Base-by-base conservation (phyloP, 2,113 vertebrate genomes). In the Brachirus orientalis region DNA sequence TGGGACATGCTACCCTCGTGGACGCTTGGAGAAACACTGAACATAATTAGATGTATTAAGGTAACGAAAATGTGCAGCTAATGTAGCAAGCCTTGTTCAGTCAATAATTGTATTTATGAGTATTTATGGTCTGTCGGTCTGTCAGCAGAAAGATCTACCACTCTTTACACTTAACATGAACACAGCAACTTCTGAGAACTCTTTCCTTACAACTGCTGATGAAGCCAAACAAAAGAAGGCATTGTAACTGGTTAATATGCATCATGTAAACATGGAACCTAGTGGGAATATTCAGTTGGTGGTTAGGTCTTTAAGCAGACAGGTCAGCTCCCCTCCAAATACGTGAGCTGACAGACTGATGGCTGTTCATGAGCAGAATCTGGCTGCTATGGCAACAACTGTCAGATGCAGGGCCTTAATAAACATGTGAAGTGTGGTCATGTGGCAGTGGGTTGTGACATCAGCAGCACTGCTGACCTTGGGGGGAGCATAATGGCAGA, bases 321-420 rank as follows among this genome's bases (percentile, higher is more conserved):
- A 38, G 22, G 36, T 53, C 46, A 53, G 55, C 45, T 22, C 54
- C 33, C 43, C 17, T 48, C 51, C 11, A 72, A 80, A 75, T 63
- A 59, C 60, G 59, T 70, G 64, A 77, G 17, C 47, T 50, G 58
- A 16, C 62, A 62, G 66, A 85, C 45, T 63, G 75, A 69, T 67
- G 52, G 66, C 70, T 71, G 82, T 66, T 84, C 60, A 58, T 67
- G 69, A 73, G 82, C 81, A 72, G 82, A 86, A 86, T 82, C 60
- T 66, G 62, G 84, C 82, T 92, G 83, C 90, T 77, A 92, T 90
- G 83, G 87, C 84, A 91, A 92, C 91, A 82, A 56, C 83, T 77
- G 74, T 83, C 10, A 17, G 77, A 65, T 71, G 45, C 48, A 10
- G 79, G 60, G 66, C 54, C 72, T 79, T 69, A 70, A 72, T 80